Evolutionary conservation across 2,113 vertebrate species (phyloP), one percentile per base, ranked within the genome.

Genomic region (Dromiciops gliroides): DNA sequence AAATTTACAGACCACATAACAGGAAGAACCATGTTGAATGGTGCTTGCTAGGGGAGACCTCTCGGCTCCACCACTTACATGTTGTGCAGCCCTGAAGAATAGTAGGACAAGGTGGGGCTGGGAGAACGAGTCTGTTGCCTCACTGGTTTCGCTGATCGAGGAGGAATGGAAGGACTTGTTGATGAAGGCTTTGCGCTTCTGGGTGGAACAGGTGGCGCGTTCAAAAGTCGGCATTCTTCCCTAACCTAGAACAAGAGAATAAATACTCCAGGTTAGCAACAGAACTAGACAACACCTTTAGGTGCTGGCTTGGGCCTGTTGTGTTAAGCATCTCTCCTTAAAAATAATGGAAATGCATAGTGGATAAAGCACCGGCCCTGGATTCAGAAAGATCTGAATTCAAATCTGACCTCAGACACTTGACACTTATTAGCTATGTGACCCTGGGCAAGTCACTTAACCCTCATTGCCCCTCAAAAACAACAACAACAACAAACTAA

Each of bases 71-170:
- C 52, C 93, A 98, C 99, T 98, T 99, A 99, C 99, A 99, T 99
- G 98, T 98, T 99, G 97, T 99, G 99, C 92, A 99, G 99, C 94
- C 99, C 99, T 50, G 99, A 99, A 3, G 99, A 99, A 96, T 99
- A 99, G 97, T 99, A 99, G 90, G 99, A 99, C 89, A 99, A 98
- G 12, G 99, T 99, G 49, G 99, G 99, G 98, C 99, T 99, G 31
- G 99, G 99, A 97, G 99, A 99, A 44, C 99, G 99, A 0, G 99
- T 99, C 97, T 99, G 99, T 89, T 99, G 99, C 47, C 99, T 99
- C 5, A 98, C 98, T 37, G 99, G 98, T 95, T 99, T 99, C n/a
- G 96, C 98, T 22, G 98, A 98, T 92, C 98, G 98, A 94, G 98
- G 98, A 95, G 99, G 99, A 97, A 99, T 97, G 50, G 99, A 98